These are phyloP conservation scores for Drosophila diplacantha DNA, from an alignment of 2,888 invertebrate genomes.

Conservation along the genomic window DNA sequence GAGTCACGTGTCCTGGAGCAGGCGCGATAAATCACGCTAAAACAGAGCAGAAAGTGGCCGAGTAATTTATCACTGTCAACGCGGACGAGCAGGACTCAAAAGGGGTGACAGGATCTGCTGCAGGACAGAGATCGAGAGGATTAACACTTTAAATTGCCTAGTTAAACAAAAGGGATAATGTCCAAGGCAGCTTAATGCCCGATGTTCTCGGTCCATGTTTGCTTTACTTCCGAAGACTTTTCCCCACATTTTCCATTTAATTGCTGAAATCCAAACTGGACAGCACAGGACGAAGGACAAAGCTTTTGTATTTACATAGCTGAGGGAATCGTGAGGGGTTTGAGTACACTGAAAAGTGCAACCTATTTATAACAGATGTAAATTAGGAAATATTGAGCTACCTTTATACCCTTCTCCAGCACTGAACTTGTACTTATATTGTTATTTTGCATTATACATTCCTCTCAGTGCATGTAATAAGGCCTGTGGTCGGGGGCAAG, in stretches of 20 bases:
- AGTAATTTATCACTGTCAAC: slow-evolving; percentile 77
- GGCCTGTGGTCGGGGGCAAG: slow-evolving; percentile 51
- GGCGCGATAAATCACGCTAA: slow-evolving; percentile 76
- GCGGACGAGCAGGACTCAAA: slow-evolving; percentile 43
- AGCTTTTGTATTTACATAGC: slow-evolving; percentile 27
- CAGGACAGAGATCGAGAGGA: slow-evolving; percentile 60
- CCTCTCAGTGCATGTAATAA: slow-evolving; percentile 22
- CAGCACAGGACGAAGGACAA: slow-evolving; percentile 11
- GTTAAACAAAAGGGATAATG: slow-evolving; percentile 52
- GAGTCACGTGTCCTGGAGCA: slow-evolving; percentile 71
- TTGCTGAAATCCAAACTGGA: slow-evolving; percentile 42
- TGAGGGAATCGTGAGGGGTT: slow-evolving; percentile 1
- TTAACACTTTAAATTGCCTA: slow-evolving; percentile 72
- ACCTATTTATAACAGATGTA: too few species aligned
- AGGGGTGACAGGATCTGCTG: slow-evolving; percentile 35
- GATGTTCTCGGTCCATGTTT: slow-evolving; percentile 46
- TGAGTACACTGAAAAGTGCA: not conserved
- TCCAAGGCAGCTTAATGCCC: slow-evolving; percentile 15
- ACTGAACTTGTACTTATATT: too few species aligned
- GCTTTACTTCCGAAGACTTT: slow-evolving; percentile 64
- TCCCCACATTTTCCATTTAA: slow-evolving; percentile 63
- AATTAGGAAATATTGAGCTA: not conserved
- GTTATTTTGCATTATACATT: not conserved
- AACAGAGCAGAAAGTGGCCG: slow-evolving; percentile 71
- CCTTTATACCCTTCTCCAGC: not conserved